Conservation (phyloP, 2,888 invertebrate genomes). For the Drosophila kuntzei region DNA sequence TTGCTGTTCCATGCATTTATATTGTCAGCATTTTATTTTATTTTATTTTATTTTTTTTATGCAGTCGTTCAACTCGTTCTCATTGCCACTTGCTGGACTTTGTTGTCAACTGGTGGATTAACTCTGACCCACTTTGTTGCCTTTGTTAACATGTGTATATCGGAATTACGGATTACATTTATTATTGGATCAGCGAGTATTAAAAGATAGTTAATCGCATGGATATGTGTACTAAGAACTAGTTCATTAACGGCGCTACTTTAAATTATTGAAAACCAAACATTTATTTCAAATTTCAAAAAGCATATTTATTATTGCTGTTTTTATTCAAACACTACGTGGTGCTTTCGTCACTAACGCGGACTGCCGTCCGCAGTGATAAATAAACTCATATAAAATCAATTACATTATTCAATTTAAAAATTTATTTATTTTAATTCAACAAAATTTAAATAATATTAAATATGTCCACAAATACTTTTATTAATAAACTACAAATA, state of each 20-base stretch:
- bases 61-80: slow-evolving; percentile 40
- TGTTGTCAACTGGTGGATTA: slow-evolving; percentile 39
- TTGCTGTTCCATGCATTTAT: slow-evolving; percentile 3
- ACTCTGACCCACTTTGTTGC: slow-evolving; percentile 23
- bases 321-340: too few relatives aligned
- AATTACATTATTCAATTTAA: too few relatives aligned
- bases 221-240: background rate
- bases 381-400: too few relatives aligned
- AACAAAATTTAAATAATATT: too few relatives aligned
- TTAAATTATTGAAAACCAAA: background rate
- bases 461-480: too few relatives aligned
- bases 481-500: too few relatives aligned
- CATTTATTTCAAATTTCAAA: too few relatives aligned
- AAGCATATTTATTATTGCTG: too few relatives aligned
- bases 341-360: too few relatives aligned
- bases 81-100: background rate
- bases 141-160: background rate
- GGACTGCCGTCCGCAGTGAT: too few relatives aligned
- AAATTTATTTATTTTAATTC: too few relatives aligned
- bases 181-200: slow-evolving; percentile 4
- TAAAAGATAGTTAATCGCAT: background rate
- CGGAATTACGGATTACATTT: background rate
- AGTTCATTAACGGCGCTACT: background rate
- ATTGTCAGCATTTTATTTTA: slow-evolving; percentile 39
- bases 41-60: background rate